Evolutionary conservation across 1,140 invertebrate genomes (phyloP).

Genomic region (Tenebrio molitor): DNA sequence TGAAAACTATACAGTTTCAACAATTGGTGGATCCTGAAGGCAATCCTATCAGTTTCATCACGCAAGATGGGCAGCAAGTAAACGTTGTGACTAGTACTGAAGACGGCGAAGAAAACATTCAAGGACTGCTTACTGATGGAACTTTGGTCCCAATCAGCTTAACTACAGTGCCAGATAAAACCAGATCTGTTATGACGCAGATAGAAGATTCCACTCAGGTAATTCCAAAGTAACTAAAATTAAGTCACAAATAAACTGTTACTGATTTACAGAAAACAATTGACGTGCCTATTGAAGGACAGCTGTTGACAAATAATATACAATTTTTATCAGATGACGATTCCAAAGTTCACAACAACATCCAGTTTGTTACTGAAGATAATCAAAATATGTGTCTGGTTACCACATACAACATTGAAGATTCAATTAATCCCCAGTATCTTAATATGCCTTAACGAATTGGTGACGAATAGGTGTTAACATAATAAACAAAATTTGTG

Average conservation of each 20-base stretch:
- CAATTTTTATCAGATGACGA: conserved; percentile 44
- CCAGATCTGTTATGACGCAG: background rate
- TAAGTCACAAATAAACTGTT: too few species aligned
- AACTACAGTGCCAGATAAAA: conserved; percentile 55
- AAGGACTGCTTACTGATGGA: conserved; percentile 69
- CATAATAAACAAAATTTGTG: conserved; percentile 12
- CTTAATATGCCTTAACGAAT: conserved; percentile 50
- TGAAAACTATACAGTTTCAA: conserved; percentile 53
- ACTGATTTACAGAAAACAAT: conserved; percentile 29
- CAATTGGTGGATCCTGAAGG: conserved; percentile 77
- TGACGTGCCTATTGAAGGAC: conserved; percentile 27
- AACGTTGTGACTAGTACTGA: conserved; percentile 69
- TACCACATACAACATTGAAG: conserved; percentile 51
- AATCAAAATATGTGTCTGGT: conserved; percentile 66
- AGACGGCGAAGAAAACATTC: conserved; percentile 68
- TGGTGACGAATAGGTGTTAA: background rate
- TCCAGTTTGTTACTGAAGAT: conserved; percentile 65
- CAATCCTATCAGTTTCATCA: conserved; percentile 77
- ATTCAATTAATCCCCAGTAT: conserved; percentile 50
- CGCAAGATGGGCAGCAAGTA: conserved; percentile 74
- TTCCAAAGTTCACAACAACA: conserved; percentile 48
- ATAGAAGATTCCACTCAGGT: conserved; percentile 23
- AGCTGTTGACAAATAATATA: conserved; percentile 15
- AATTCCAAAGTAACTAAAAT: too few species aligned
- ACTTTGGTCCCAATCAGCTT: conserved; percentile 67